Percentiles rank a stretch among this genome's conserved stretches.
Evolutionary conservation across 2,888 invertebrate genomes (phyloP).

Genomic region (Balanococcus diminutus): DNA sequence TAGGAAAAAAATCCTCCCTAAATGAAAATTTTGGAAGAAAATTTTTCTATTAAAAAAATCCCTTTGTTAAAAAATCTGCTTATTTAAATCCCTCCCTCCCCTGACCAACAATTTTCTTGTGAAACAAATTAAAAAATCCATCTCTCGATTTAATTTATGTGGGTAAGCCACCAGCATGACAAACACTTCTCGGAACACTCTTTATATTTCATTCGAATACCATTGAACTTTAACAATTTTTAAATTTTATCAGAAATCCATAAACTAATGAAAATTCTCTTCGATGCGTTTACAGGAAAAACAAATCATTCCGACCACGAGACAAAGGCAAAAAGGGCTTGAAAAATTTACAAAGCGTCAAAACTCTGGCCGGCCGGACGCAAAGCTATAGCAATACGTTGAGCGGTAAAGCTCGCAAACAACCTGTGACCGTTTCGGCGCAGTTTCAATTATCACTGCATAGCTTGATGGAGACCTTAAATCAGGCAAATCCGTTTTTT

Average conservation of each 20-base stretch:
- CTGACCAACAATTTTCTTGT: no score
- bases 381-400: slow-evolving; percentile 61
- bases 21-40: no score
- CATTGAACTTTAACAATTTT: no score
- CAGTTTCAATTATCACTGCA: slow-evolving; percentile 94
- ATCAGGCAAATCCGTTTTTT: slow-evolving; percentile 85
- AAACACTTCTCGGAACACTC: not conserved
- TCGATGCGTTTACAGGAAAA: slow-evolving; percentile 71
- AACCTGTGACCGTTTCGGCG: slow-evolving; percentile 90
- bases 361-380: slow-evolving; percentile 82
- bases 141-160: no score
- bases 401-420: slow-evolving; percentile 74
- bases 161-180: not conserved
- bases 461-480: slow-evolving; percentile 90
- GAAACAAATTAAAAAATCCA: no score
- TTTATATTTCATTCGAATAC: not conserved
- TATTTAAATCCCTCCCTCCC: no score
- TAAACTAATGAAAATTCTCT: not conserved
- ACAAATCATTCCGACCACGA: slow-evolving; percentile 88
- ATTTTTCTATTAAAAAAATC: no score
- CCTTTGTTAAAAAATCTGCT: no score
- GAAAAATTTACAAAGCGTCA: slow-evolving; percentile 89
- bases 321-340: slow-evolving; percentile 84
- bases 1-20: no score
- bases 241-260: no score